Evolutionary conservation across 2,888 invertebrate species (phyloP), one percentile per base, ranked within the genome.

Genomic region (Serrognathus titanus): DNA sequence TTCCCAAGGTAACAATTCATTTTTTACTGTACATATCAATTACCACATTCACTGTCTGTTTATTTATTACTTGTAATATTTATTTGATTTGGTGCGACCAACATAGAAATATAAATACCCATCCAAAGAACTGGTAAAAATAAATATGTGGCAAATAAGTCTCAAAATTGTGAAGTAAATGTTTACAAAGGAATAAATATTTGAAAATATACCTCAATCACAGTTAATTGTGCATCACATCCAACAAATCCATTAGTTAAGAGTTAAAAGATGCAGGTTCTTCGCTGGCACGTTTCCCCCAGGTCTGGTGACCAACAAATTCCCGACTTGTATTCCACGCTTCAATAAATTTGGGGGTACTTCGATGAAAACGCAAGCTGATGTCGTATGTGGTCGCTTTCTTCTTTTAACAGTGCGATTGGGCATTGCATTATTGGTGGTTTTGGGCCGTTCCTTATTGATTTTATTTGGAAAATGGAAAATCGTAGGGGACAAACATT

Each of bases 291-390:
- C 57, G 36, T 53, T 45, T 24, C 55, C 54, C 31, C 48, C 68
- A 4, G 68, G 63, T 59, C 66, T 69, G 10, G 64, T 67, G 40
- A 74, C 66, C 31, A 71, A 58, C 31, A 75, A 62, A 60, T 74
- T 71, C 4, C 74, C 75, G 12, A 76, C 66, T 36, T 67, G 61
- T 8, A 76, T 63, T 11, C 75, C 74, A 31, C 67, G 62, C 46
- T 69, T 62, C 24, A 76, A 61, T 43, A 74, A 46, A 58, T 63
- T 63, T 7, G 63, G 64, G 1, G 75, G 73, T 12, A 76, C 66
- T 63, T 76, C 71, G 47, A 76, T 72, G 53, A 66, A 74, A 53
- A 76, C 72, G 54, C 73, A 73, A 11, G 72, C 66, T 10, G 72
- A 65, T 0, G 73, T 69, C n/a, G 73, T 71, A 48, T 69, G 62